These are phyloP conservation scores for Chiropotes sagulatus DNA, from an alignment of 2,797 vertebrate genomes.

Conservation along the genomic window DNA sequence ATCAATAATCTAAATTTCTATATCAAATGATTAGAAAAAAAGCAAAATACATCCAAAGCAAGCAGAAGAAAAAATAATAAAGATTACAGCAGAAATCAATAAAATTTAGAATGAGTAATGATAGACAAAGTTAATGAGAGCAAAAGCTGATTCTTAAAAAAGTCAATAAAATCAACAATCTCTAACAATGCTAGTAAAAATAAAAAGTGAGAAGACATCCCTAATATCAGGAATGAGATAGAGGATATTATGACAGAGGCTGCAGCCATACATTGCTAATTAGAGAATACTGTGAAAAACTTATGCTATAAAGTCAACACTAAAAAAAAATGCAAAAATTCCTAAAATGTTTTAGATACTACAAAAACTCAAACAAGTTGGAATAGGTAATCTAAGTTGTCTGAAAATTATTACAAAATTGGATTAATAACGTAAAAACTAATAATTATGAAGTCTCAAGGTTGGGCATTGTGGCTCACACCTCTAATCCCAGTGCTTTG, in stretches of 20 bases:
- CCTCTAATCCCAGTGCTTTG: too few species aligned
- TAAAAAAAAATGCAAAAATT: not conserved
- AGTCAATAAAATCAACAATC: not conserved
- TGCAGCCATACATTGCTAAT: not conserved
- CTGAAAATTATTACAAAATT: not conserved
- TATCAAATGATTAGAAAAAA: not conserved
- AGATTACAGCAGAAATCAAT: not conserved
- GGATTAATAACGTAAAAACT: not conserved
- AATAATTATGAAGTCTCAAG: not conserved
- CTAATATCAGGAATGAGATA: not conserved
- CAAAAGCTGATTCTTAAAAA: not conserved
- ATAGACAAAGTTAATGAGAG: not conserved
- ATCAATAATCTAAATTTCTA: not conserved
- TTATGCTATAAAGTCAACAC: not conserved
- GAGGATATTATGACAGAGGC: not conserved
- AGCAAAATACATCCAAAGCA: not conserved
- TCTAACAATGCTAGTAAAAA: not conserved
- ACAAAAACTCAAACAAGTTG: not conserved
- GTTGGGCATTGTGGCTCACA: too few species aligned
- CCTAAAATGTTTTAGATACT: not conserved
- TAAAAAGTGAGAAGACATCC: not conserved
- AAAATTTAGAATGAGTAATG: not conserved
- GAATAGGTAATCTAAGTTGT: not conserved
- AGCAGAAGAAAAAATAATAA: not conserved
- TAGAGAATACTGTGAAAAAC: not conserved